These are phyloP conservation scores for Petrophora chlorosata DNA, from an alignment of 2,888 invertebrate genomes.

Conservation along the genomic window DNA sequence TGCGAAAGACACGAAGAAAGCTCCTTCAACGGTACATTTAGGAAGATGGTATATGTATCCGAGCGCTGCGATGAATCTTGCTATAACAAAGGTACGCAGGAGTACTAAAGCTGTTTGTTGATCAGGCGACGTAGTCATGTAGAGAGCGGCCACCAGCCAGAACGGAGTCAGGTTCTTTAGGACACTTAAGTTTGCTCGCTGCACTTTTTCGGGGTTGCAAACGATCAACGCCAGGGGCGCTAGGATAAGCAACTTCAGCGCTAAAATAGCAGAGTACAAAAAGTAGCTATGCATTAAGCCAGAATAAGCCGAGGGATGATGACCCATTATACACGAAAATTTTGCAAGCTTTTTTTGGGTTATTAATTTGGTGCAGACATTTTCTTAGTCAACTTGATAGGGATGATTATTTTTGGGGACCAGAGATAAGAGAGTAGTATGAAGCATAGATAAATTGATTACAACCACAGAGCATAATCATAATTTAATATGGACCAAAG, in stretches of 20 bases:
- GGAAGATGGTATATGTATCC: conserved; percentile 49
- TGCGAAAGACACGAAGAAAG: conserved; percentile 52
- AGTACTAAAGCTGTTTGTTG: conserved; percentile 40
- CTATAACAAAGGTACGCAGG: conserved; percentile 44
- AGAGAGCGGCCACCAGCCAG: conserved; percentile 60
- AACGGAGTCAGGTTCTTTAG: conserved; percentile 62
- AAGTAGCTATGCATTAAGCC: conserved; percentile 37
- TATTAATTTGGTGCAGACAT: too few species aligned
- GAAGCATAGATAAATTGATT: too few species aligned
- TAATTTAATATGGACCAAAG: too few species aligned
- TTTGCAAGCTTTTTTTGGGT: too few species aligned
- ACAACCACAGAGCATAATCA: too few species aligned
- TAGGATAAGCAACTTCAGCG: conserved; percentile 43
- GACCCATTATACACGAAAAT: conserved; percentile 10
- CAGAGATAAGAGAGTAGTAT: too few species aligned
- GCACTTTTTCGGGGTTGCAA: conserved; percentile 46
- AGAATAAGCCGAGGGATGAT: too few species aligned
- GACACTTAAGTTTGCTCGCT: conserved; percentile 55
- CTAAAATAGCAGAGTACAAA: conserved; percentile 40
- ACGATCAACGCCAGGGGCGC: conserved; percentile 47
- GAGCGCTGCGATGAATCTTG: conserved; percentile 46
- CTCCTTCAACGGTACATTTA: conserved; percentile 36
- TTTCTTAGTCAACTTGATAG: too few species aligned
- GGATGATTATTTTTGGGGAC: too few species aligned
- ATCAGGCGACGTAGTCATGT: conserved; percentile 54